Evolutionary conservation across 2,113 vertebrate genomes (phyloP).

Genomic region (Aplodontia rufa): DNA sequence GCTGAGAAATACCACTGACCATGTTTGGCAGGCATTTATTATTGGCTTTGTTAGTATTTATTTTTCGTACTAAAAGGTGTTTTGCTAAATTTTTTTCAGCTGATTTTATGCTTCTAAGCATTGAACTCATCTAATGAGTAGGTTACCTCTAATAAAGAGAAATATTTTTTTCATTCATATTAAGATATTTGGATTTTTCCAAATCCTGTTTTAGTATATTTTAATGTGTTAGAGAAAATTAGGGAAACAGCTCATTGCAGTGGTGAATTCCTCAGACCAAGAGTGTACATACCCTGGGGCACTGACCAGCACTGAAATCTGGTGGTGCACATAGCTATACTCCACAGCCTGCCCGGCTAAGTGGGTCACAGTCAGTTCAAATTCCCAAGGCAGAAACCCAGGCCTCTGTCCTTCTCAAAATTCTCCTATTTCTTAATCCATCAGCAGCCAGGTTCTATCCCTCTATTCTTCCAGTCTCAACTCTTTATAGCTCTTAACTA

Average conservation of each 20-base stretch:
- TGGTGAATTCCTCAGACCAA: background rate
- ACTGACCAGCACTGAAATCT: accelerated
- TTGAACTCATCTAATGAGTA: background rate
- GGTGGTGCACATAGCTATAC: accelerated
- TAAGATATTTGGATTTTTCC: background rate
- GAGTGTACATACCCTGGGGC: too few relatives aligned
- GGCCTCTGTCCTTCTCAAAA: background rate
- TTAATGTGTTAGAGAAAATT: background rate
- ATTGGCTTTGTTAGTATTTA: conserved; percentile 45
- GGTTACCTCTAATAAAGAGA: conserved; percentile 42
- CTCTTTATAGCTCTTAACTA: background rate
- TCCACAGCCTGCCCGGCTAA: background rate
- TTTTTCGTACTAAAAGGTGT: conserved; percentile 57
- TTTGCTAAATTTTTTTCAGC: background rate
- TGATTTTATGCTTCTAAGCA: background rate
- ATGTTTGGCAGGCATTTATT: conserved; percentile 53
- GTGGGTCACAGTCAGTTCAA: background rate
- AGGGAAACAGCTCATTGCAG: background rate
- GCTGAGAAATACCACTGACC: conserved; percentile 37
- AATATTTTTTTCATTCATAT: background rate
- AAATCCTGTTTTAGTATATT: background rate
- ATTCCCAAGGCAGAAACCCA: background rate
- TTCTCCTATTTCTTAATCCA: background rate
- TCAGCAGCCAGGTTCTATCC: background rate
- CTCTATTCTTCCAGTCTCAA: background rate